These are phyloP conservation scores for Perizoma flavofasciatum DNA, from an alignment of 2,888 invertebrate species.

Conservation along the genomic window DNA sequence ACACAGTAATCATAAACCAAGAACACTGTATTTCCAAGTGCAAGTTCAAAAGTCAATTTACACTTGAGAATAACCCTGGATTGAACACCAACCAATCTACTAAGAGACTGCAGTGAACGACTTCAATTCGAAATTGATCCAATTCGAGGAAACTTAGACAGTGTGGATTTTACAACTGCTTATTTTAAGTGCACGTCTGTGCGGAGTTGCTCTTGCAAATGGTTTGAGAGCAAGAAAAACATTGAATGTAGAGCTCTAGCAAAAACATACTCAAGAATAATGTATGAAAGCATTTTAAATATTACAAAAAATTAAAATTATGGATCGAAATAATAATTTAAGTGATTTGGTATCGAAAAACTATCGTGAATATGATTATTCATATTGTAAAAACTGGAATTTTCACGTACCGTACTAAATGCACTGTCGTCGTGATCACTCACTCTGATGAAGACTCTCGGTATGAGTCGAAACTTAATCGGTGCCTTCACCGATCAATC, in stretches of 20 bases:
- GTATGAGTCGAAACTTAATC: no score
- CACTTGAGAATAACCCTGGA: conserved; percentile 40
- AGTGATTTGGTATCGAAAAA: no score
- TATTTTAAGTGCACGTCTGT: conserved; percentile 12
- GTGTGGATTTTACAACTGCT: conserved; percentile 16
- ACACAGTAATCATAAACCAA: no score
- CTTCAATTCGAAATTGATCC: conserved; percentile 39
- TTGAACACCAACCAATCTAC: conserved; percentile 45
- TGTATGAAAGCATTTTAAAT: neutral
- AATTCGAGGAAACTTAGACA: conserved; percentile 26
- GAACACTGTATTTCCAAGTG: neutral
- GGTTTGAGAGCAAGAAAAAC: conserved; percentile 10
- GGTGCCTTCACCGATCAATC: no score
- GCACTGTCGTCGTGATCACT: no score
- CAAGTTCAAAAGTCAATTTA: conserved; percentile 31
- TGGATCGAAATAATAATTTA: no score
- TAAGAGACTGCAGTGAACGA: conserved; percentile 43
- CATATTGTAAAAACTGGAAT: no score
- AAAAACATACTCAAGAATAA: conserved; percentile 8
- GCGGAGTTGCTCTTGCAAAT: conserved; percentile 13
- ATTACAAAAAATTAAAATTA: neutral
- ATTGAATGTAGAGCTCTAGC: conserved; percentile 7
- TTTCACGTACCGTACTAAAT: no score
- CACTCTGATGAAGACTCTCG: no score
- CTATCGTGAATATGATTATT: no score